These are phyloP conservation scores for Sussaba pulchella DNA, from an alignment of 2,888 invertebrate genomes.

Conservation along the genomic window DNA sequence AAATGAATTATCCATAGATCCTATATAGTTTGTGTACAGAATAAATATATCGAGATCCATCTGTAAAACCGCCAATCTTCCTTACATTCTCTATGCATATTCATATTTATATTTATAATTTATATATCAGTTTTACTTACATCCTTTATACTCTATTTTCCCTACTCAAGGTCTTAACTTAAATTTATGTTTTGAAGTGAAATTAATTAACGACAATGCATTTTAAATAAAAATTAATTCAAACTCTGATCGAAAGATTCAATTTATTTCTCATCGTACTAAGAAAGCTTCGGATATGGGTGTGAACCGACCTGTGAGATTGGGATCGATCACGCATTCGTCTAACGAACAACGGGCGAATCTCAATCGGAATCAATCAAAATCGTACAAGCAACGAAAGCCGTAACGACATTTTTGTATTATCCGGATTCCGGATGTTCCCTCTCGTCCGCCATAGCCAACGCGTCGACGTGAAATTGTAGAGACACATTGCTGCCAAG, in stretches of 20 bases:
- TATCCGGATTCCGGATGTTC: not conserved
- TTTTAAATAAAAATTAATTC: constrained; percentile 4
- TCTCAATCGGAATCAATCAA: constrained; percentile 51
- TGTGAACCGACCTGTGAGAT: constrained; percentile 2
- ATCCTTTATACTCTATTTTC: too few relatives aligned
- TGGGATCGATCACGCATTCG: constrained; percentile 7
- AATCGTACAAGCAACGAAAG: constrained; percentile 36
- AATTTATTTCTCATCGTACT: constrained; percentile 1
- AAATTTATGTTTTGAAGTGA: too few relatives aligned
- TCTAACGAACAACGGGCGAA: constrained; percentile 23
- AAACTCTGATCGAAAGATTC: constrained; percentile 3
- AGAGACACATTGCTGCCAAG: constrained; percentile 15
- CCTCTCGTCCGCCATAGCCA: constrained; percentile 22
- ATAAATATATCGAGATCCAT: too few relatives aligned
- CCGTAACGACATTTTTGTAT: not conserved
- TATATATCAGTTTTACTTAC: too few relatives aligned
- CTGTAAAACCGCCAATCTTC: too few relatives aligned
- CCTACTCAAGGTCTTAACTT: too few relatives aligned
- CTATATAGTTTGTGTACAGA: too few relatives aligned
- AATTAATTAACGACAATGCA: not conserved
- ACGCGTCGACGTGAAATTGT: constrained; percentile 12
- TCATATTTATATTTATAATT: too few relatives aligned
- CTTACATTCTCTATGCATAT: too few relatives aligned
- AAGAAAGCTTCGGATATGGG: not conserved
- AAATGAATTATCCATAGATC: too few relatives aligned